A percentile compares a stretch with the other conserved stretches of the same genome.
phyloP scores from a whole-genome alignment of 2,113 vertebrate genomes.

The Herpailurus yagouaroundi region DNA sequence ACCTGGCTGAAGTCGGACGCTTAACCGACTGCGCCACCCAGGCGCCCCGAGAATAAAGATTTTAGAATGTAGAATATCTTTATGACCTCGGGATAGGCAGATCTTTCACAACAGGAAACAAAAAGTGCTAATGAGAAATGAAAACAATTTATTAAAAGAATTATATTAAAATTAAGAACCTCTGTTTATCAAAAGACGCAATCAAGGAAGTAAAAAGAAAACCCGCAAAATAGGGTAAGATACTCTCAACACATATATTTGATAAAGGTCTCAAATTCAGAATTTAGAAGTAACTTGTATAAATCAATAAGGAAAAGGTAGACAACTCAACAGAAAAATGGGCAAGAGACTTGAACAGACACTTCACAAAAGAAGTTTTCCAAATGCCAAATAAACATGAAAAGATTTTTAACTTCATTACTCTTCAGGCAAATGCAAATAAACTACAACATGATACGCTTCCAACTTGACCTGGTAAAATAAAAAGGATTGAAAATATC shows the following conservation, averaged over 20 bases:
- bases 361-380: background rate
- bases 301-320: background rate
- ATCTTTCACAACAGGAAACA: background rate
- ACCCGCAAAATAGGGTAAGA: background rate
- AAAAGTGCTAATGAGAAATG: background rate
- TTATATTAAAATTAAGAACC: background rate
- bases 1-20: too few relatives aligned
- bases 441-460: background rate
- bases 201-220: constrained; percentile 4
- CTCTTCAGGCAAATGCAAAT: background rate
- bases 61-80: background rate
- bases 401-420: background rate
- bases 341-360: background rate
- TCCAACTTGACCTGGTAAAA: background rate
- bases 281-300: background rate
- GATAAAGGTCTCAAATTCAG: background rate
- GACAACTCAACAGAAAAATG: background rate
- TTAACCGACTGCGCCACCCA: too few relatives aligned
- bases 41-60: background rate
- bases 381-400: background rate
- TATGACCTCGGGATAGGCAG: background rate
- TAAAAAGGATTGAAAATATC: background rate
- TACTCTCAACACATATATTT: background rate
- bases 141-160: background rate
- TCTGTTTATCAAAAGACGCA: background rate